Evolutionary conservation across 2,113 vertebrate species (phyloP).

Genomic region (Cisticola juncidis): DNA sequence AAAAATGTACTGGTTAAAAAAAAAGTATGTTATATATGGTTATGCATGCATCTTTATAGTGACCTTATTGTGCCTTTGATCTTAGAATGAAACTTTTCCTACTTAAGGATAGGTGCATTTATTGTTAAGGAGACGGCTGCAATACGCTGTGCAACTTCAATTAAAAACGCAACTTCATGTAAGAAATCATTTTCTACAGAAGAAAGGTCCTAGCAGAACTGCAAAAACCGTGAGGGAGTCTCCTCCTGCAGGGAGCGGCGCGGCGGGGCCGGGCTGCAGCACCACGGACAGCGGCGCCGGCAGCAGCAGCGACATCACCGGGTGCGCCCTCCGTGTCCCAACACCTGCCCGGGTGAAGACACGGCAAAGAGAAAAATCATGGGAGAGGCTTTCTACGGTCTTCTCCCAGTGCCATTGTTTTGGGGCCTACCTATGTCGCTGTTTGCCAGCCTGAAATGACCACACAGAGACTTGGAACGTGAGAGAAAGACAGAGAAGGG

Average conservation of each 20-base stretch:
- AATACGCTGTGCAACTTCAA: not conserved
- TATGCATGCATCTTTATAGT: not conserved
- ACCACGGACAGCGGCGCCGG: constrained; percentile 52
- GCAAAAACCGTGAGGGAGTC: not conserved
- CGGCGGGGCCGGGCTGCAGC: not conserved
- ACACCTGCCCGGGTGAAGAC: too few relatives aligned
- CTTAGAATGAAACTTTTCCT: not conserved
- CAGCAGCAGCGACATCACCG: fast-evolving
- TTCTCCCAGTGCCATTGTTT: fast-evolving
- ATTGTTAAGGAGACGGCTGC: not conserved
- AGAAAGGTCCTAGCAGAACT: not conserved
- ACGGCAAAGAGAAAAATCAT: fast-evolving
- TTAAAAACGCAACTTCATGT: not conserved
- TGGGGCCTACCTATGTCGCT: not conserved
- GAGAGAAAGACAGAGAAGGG: too few relatives aligned
- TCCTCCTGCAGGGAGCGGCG: not conserved
- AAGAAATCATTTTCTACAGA: not conserved
- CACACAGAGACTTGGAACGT: too few relatives aligned
- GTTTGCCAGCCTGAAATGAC: too few relatives aligned
- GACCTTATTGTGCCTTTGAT: not conserved
- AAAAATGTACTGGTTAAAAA: not conserved
- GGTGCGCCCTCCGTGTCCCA: fast-evolving
- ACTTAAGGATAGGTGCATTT: not conserved
- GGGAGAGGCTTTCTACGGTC: fast-evolving
- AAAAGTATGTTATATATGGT: not conserved